A percentile compares a stretch with the other conserved stretches of the same genome.
Evolutionary conservation across 2,888 invertebrate species (phyloP).

Genomic region (Blera fallax): DNA sequence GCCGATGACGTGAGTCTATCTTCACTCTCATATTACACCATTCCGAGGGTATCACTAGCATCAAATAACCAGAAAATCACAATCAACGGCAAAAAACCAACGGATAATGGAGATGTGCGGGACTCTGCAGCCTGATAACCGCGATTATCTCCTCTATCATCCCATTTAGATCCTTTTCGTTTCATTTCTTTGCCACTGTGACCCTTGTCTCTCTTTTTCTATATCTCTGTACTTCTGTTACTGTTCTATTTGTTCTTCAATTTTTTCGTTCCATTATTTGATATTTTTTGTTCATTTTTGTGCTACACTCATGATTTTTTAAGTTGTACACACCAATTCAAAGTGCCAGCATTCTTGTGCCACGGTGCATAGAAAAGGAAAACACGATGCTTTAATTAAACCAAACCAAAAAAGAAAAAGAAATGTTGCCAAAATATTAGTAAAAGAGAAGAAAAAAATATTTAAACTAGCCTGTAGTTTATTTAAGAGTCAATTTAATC

Average conservation of each 20-base stretch:
- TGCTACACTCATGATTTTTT: slow-evolving; percentile 26
- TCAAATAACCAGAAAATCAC: slow-evolving; percentile 52
- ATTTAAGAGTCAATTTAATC: slow-evolving; percentile 56
- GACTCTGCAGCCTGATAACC: slow-evolving; percentile 75
- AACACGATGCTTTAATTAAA: slow-evolving; percentile 59
- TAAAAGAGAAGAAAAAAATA: slow-evolving; percentile 12
- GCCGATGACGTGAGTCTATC: slow-evolving; percentile 58
- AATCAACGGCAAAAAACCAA: slow-evolving; percentile 48
- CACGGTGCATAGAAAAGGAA: slow-evolving; percentile 28
- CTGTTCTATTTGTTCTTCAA: slow-evolving; percentile 4
- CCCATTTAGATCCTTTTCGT: slow-evolving; percentile 39
- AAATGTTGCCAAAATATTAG: slow-evolving; percentile 60
- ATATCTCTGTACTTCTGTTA: slow-evolving; percentile 12
- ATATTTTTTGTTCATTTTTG: slow-evolving; percentile 30
- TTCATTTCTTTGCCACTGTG: slow-evolving; percentile 46
- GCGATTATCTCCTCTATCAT: slow-evolving; percentile 11
- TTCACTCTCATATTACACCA: slow-evolving; percentile 60
- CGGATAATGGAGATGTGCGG: slow-evolving; percentile 34
- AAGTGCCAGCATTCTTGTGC: slow-evolving; percentile 65
- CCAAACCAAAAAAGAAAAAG: slow-evolving; percentile 34
- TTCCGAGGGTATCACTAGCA: slow-evolving; percentile 64
- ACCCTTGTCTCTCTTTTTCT: slow-evolving; percentile 35
- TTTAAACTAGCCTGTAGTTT: slow-evolving; percentile 22
- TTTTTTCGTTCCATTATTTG: not conserved
- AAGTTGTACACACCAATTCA: slow-evolving; percentile 49